A percentile compares a stretch with the other conserved stretches of the same genome.
Conservation (phyloP, 2,888 invertebrate genomes). For the Coelinius sp. region DNA sequence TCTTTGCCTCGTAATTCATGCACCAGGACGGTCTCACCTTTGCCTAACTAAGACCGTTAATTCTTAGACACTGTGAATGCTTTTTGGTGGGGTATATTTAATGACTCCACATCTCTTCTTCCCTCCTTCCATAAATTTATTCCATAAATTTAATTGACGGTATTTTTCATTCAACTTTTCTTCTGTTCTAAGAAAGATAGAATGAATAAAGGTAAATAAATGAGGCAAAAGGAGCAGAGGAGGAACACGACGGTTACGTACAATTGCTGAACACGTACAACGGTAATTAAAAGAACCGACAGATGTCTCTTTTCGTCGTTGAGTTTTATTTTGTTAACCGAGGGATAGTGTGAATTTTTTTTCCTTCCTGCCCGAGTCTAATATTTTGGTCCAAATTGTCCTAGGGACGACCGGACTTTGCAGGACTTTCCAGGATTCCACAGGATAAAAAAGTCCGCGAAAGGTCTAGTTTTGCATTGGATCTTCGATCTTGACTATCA, state of each 20-base stretch:
- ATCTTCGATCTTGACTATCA: too few relatives aligned
- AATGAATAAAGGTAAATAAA: not conserved
- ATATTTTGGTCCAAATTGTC: too few relatives aligned
- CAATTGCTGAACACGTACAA: constrained; percentile 60
- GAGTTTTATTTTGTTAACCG: constrained; percentile 69
- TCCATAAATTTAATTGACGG: constrained; percentile 10
- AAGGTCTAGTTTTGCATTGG: too few relatives aligned
- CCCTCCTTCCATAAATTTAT: not conserved
- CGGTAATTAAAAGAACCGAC: constrained; percentile 71
- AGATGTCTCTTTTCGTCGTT: constrained; percentile 67
- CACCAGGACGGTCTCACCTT: constrained; percentile 28
- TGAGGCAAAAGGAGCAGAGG: not conserved
- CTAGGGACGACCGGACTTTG: too few relatives aligned
- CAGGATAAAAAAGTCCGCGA: too few relatives aligned
- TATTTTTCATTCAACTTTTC: constrained; percentile 4
- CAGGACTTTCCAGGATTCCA: too few relatives aligned
- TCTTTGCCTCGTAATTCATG: constrained; percentile 40
- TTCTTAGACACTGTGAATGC: constrained; percentile 57
- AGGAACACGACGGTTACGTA: constrained; percentile 9
- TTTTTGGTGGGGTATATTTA: constrained; percentile 21
- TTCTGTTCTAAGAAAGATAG: not conserved
- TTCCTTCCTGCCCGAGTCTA: too few relatives aligned
- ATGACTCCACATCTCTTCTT: constrained; percentile 1
- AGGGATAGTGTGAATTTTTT: not conserved
- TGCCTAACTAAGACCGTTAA: constrained; percentile 70